Percentiles rank a stretch among this genome's conserved stretches.
Conservation (phyloP, 2,113 vertebrate species). For the Oriolus oriolus region DNA sequence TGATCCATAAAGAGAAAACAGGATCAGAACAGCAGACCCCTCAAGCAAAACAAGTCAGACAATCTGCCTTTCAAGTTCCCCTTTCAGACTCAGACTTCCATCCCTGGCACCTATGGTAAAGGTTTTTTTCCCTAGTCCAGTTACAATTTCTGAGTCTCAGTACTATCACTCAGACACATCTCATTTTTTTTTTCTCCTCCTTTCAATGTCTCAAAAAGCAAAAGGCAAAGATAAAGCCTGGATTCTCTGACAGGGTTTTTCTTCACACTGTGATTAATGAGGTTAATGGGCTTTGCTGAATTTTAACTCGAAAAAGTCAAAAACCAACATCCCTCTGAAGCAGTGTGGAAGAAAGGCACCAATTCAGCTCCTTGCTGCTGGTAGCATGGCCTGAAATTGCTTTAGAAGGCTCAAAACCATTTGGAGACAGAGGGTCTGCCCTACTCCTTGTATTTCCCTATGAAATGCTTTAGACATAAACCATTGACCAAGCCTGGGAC, state of each 20-base stretch:
- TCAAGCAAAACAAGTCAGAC: not conserved
- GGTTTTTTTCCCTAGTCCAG: not conserved
- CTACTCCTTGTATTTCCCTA: not conserved
- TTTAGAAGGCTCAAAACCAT: not conserved
- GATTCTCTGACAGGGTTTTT: not conserved
- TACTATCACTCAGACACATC: not conserved
- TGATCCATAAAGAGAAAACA: not conserved
- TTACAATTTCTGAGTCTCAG: not conserved
- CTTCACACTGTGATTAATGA: not conserved
- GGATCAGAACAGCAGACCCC: not conserved
- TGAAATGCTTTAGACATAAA: not conserved
- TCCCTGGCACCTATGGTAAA: not conserved
- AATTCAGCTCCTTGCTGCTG: not conserved
- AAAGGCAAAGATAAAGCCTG: not conserved
- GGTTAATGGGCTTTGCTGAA: not conserved
- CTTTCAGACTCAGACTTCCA: not conserved
- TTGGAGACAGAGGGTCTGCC: not conserved
- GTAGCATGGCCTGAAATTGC: not conserved
- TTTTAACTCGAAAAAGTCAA: not conserved
- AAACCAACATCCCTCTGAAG: not conserved
- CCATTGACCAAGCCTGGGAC: not conserved
- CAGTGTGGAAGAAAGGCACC: not conserved
- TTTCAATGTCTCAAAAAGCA: not conserved
- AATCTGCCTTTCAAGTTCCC: not conserved
- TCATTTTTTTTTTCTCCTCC: not conserved